phyloP scores from a whole-genome alignment of 2,888 invertebrate genomes.

The Ditula angustiorana region DNA sequence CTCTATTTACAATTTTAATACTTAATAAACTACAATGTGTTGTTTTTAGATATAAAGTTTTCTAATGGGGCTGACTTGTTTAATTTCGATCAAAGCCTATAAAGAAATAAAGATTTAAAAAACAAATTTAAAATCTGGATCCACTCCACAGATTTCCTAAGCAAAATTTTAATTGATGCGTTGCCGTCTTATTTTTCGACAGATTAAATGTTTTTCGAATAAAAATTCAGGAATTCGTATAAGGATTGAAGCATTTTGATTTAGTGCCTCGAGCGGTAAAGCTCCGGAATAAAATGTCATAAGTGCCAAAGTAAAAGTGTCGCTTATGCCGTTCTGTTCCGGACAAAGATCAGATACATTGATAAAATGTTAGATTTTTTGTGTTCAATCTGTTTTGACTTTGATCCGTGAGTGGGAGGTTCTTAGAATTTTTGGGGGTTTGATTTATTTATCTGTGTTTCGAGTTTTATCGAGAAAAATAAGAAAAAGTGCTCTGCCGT shows the following conservation, averaged over 20 bases:
- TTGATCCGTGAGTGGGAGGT: conserved; percentile 30
- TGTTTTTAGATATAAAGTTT: too few species aligned
- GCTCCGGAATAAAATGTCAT: conserved; percentile 18
- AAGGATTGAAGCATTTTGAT: conserved; percentile 56
- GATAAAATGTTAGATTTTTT: conserved; percentile 25
- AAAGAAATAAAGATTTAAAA: not conserved
- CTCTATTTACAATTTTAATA: too few species aligned
- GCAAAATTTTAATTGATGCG: conserved; percentile 77
- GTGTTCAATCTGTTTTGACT: conserved; percentile 26
- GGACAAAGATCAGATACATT: conserved; percentile 31
- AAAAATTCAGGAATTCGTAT: conserved; percentile 64
- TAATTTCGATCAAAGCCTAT: not conserved
- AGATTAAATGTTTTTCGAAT: conserved; percentile 68
- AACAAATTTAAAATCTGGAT: not conserved
- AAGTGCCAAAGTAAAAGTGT: not conserved
- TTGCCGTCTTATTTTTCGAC: conserved; percentile 72
- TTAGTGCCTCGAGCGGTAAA: conserved; percentile 64
- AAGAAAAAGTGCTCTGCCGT: not conserved
- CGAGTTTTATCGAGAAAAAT: conserved; percentile 29
- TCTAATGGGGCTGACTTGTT: too few species aligned
- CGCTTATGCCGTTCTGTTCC: not conserved
- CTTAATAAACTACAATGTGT: too few species aligned
- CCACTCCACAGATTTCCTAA: conserved; percentile 44
- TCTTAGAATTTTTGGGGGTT: conserved; percentile 25
- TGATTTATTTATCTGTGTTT: conserved; percentile 36